Evolutionary conservation across 2,888 invertebrate genomes (phyloP).

Genomic region (Troides helena): DNA sequence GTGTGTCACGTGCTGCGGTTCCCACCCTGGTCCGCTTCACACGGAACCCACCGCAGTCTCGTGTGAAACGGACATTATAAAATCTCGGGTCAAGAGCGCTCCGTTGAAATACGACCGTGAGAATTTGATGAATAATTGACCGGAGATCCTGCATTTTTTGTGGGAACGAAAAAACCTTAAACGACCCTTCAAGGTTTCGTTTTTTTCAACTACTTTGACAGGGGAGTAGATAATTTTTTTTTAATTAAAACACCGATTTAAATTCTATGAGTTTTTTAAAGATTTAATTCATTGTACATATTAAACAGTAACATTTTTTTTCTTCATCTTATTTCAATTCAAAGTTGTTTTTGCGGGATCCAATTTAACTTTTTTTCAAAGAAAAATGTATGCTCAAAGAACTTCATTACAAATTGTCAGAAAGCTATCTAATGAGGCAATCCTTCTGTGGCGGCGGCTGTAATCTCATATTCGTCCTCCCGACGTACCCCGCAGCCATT

Average conservation of each 20-base stretch:
- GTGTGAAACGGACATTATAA: conserved; percentile 30
- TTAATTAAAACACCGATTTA: too few species aligned
- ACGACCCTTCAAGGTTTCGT: conserved; percentile 7
- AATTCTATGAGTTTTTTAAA: too few species aligned
- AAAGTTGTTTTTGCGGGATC: background rate
- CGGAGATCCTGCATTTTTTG: conserved; percentile 16
- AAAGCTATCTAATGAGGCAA: conserved; percentile 29
- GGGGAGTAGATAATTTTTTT: background rate
- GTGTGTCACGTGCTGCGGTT: conserved; percentile 17
- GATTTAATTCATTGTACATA: too few species aligned
- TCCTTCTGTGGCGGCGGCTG: conserved; percentile 21
- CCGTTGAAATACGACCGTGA: conserved; percentile 19
- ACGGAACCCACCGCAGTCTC: conserved; percentile 26
- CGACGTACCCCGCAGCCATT: conserved; percentile 5
- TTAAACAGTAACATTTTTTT: too few species aligned
- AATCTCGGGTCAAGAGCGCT: conserved; percentile 11
- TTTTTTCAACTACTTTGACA: background rate
- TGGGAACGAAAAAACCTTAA: background rate
- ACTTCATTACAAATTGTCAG: conserved; percentile 27
- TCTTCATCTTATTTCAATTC: too few species aligned
- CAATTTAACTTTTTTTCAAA: conserved; percentile 1
- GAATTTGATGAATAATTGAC: conserved; percentile 25
- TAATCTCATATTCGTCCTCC: conserved; percentile 26
- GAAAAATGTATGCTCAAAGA: conserved; percentile 12
- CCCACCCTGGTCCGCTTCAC: conserved; percentile 25